Evolutionary conservation across 2,888 invertebrate species (phyloP), one percentile per base, ranked within the genome.

Genomic region (Caradrina kadenii): DNA sequence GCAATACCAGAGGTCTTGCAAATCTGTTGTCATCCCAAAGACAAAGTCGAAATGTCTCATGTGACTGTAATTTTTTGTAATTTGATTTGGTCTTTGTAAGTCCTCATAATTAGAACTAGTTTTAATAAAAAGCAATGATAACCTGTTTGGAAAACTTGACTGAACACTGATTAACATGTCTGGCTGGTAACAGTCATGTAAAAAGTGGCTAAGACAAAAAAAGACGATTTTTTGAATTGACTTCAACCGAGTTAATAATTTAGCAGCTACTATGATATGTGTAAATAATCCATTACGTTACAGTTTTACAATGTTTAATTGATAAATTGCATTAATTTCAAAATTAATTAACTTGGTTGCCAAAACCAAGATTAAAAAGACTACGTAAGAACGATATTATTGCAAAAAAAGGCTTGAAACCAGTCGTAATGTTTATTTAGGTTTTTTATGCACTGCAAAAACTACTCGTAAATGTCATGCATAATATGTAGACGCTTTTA

Each of bases 391-490:
- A 35, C 17, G 13, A 22, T 7, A 17, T 50, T 8, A 35, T 60
- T 59, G 48, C 19, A 26, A 15, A 48, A 53, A 2, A 13, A 15
- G 19, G 53, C 17, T 26, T 22, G 1, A 48, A 69, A 72, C 45
- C 11, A 7, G 72, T 61, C 19, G 52, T 60, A 4, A 0, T 31
- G 50, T 72, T 69, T 45, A 15, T 53, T 72, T 69, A 17, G 15
- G 3, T 53, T 10, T 17, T 48, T 69, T 22, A 1, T 2, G 1
- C 8, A 53, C 13, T 5, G 1, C 17, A 17, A 35, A 53, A 26
- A 53, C 52, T 4, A 19, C 13, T 21, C 8, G 2, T 42, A 8
- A 69, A 58, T 21, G 5, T 50, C 15, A 50, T 31, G 69, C 15
- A 19, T 22, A 42, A 13, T 22, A 21, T 13, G 5, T 52, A 1